Base-by-base conservation (phyloP, 1,140 invertebrate species). In the Danaus plexippus region DNA sequence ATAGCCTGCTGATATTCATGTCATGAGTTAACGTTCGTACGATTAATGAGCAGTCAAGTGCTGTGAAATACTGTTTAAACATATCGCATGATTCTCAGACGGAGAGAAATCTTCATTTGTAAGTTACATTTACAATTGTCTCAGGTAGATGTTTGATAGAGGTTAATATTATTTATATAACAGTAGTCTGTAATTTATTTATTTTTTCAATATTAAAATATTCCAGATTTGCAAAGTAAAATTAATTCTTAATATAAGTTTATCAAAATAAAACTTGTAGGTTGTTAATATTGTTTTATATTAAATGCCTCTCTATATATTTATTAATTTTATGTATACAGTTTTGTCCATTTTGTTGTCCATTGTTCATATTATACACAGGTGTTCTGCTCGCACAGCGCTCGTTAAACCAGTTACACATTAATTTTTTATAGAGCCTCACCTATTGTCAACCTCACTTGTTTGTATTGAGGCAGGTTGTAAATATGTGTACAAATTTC, bases 371-470 rank as follows among this genome's bases (percentile, higher is more conserved):
- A 69, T 68, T 69, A 64, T 59, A 52, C 54, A 66, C 78, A 81
- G 74, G 74, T 79, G 77, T 69, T 73, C 63, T 47, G 47, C 47
- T 59, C 59, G 57, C 54, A 54, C 62, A 63, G 64, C 45, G 69
- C 73, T 78, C 77, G 79, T 84, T 80, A 82, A 84, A 79, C 75
- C 73, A 72, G 71, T 71, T 73, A 67, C 69, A 75, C 71, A 73
- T 82, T 84, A 80, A 80, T 84, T 80, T 79, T 79, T 80, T 77
- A 78, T 72, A 80, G 73, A 75, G 68, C 66, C 53, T 58, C 72
- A 69, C 69, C 75, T 69, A 78, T 73, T 79, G 78, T 75, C 67
- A 69, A 57, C 68, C 47, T 51, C 64, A 67, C 59, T 65, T 72
- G 66, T 71, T 72, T 70, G 59, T 67, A 67, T 69, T 72, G 69